Evolutionary conservation across 1,140 invertebrate genomes (phyloP), one percentile per base, ranked within the genome.

Genomic region (Scaptomyza graminum): DNA sequence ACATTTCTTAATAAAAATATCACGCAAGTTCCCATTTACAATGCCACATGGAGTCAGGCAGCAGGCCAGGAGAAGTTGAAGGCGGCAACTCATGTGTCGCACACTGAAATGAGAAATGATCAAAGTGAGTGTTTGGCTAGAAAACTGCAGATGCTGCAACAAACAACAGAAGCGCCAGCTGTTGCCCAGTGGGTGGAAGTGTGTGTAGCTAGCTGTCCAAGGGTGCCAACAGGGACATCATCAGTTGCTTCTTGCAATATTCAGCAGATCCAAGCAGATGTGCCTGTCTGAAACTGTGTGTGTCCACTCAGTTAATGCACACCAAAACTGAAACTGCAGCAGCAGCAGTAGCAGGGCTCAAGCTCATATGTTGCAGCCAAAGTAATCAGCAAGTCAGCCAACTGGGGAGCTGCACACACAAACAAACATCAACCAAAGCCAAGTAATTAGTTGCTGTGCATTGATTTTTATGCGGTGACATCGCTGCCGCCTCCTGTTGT

Each of bases 1-100:
- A 81, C 77, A 87, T 84, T 84, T 84, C 82, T 84, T 87, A 84
- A 84, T 84, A 87, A 84, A 84, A 84, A 76, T 84, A 84, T 77
- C 72, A 68, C 67, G 67, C 76, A 84, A 79, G 72, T 78, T 64
- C 79, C 69, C 79, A 68, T 3, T n/a, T n/a, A 82, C 79, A 63
- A 67, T 79, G 75, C 68, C 67, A 83, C 65, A 61, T 69, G 43
- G 59, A 43, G 37, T 51, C 49, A 64, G 34, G 18, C 55, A 54
- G 39, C 55, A 25, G 31, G 28, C 28, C 28, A 18, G 13, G 34
- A 34, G 43, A 11, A 39, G 57, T 49, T 60, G 65, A 41, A 51
- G 57, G 61, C 47, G 66, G 55, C 62, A 77, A 61, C 78, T 82
- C 78, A 88, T 88, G 71, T 85, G 82, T 88, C 82, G 76, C 71